Percentiles rank a stretch among this genome's conserved stretches.
phyloP scores from a whole-genome alignment of 2,113 vertebrate genomes.

The Dascyllus trimaculatus region DNA sequence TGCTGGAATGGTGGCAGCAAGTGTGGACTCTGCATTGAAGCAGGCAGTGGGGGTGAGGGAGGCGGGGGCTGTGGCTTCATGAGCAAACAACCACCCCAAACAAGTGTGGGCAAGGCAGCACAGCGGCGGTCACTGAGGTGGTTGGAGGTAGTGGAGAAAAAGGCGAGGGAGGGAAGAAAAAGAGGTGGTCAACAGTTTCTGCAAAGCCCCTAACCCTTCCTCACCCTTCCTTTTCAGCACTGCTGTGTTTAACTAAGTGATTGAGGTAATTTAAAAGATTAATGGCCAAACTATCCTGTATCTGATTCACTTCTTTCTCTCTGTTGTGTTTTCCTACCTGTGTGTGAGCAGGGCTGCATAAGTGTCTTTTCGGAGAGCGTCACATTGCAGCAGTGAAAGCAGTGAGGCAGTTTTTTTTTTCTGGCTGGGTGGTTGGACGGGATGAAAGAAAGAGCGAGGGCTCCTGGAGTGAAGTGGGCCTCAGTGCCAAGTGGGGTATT shows the following conservation, averaged over 20 bases:
- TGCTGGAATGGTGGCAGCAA: conserved; percentile 41
- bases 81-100: conserved; percentile 75
- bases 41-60: conserved; percentile 22
- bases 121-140: conserved; percentile 67
- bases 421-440: conserved; percentile 45
- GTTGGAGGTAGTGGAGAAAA: conserved; percentile 43
- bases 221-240: conserved; percentile 16
- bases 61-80: conserved; percentile 75
- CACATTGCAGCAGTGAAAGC: not conserved
- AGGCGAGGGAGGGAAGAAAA: not conserved
- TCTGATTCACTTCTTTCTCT: conserved; percentile 1
- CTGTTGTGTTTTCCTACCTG: conserved; percentile 37
- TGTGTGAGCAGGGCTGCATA: conserved; percentile 39
- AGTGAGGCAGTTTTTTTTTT: not conserved
- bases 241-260: conserved; percentile 66
- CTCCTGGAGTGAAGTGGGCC: conserved; percentile 20
- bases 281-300: conserved; percentile 14
- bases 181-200: conserved; percentile 50
- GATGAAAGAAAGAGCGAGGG: conserved; percentile 48
- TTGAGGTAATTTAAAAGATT: conserved; percentile 62
- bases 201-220: not conserved
- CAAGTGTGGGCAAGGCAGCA: conserved; percentile 70
- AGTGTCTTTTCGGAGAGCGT: conserved; percentile 4
- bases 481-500: conserved; percentile 56
- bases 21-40: conserved; percentile 30